Evolutionary conservation across 2,113 vertebrate species (phyloP), one percentile per base, ranked within the genome.

Genomic region (Spea multiplicata): DNA sequence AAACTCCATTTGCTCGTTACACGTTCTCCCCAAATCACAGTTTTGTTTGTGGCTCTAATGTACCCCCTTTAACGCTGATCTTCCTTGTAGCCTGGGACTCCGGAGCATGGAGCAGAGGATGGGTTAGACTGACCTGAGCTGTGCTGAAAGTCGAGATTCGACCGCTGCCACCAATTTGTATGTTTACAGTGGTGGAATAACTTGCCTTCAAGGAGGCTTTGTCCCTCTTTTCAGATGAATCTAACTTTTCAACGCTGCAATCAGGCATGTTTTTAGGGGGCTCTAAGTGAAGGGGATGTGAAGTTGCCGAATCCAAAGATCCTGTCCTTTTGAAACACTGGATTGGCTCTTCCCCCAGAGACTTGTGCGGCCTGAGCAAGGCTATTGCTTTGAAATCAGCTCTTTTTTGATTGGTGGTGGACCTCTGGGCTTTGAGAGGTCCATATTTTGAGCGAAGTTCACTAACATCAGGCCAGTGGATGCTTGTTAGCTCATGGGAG

Each of bases 101-200:
- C 12, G 83, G 75, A 4, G 85, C 83, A 81, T 93, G 75, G 9
- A 89, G 83, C 77, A 94, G 83, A 3, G 92, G 94, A 64, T 95
- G 95, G 55, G 92, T 95, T 53, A 96, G 80, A 80, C 95, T 93
- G 44, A 96, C 94, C 76, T 96, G 95, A 55, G 95, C 93, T 0
- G 93, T 95, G 82, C 94, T 95, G 14, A 94, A 94, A 2, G 91
- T 91, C 0, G 95, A 89, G 30, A 93, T 92, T 14, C 93, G 83
- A 0, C 95, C 94, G 3, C 94, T 94, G 0, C 95, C 93, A 0
- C 93, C 94, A 0, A 97, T 94, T 46, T 96, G 94, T 44, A 97
- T 91, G 83, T 94, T 97, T 30, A 97, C 94, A 0, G 95, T 95
- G 78, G 95, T 97, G 75, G 95, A 94, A 3, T 97, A 96, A 75